These are phyloP conservation scores for Holothuria scabra DNA, from an alignment of 53 echinoderm and acorn worm species.

Conservation along the genomic window DNA sequence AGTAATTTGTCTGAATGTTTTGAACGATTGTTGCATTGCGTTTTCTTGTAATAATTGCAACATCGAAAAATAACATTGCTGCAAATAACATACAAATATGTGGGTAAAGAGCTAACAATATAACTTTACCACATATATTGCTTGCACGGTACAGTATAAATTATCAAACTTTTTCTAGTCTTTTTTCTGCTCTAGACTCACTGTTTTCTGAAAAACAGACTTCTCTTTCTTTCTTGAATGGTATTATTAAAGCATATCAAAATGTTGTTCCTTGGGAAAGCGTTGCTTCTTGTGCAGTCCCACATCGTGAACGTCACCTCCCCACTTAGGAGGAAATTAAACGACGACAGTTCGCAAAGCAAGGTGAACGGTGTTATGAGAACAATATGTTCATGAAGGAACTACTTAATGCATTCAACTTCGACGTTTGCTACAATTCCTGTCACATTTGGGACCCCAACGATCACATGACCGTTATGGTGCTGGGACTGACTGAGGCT, in stretches of 20 bases:
- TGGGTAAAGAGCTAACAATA: too few relatives aligned
- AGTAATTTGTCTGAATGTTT: too few relatives aligned
- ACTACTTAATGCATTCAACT: slow-evolving; percentile 27
- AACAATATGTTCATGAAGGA: slow-evolving; percentile 26
- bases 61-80: too few relatives aligned
- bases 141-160: too few relatives aligned
- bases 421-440: slow-evolving; percentile 5
- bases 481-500: not conserved
- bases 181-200: too few relatives aligned
- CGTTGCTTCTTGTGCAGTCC: not conserved
- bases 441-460: not conserved
- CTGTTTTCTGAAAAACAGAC: not conserved
- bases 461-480: slow-evolving; percentile 28
- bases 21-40: too few relatives aligned
- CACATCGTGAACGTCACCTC: not conserved
- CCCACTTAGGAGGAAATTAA: slow-evolving; percentile 29
- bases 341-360: not conserved
- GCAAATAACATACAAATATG: too few relatives aligned
- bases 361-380: too few relatives aligned
- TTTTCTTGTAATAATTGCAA: too few relatives aligned
- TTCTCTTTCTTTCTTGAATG: not conserved
- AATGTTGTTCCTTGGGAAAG: slow-evolving; percentile 10
- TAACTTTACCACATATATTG: too few relatives aligned
- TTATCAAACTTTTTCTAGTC: too few relatives aligned
- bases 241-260: slow-evolving; percentile 29